Evolutionary conservation across 2,113 vertebrate genomes (phyloP).

Genomic region (Rhagologus leucostigma): DNA sequence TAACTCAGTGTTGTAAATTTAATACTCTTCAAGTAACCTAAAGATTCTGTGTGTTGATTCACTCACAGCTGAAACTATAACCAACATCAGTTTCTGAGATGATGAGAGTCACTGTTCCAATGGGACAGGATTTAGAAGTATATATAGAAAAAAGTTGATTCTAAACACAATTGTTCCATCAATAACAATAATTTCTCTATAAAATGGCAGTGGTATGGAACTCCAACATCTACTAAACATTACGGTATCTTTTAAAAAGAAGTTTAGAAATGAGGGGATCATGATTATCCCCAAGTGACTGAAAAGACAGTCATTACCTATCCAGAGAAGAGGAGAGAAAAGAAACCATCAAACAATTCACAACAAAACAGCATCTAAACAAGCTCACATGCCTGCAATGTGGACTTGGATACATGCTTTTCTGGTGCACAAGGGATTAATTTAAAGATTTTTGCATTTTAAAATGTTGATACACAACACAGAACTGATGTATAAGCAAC

Average conservation of each 20-base stretch:
- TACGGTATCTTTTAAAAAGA: background rate
- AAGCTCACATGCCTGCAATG: background rate
- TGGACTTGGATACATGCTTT: background rate
- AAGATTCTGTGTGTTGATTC: background rate
- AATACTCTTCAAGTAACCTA: slow-evolving; percentile 1
- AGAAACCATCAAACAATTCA: background rate
- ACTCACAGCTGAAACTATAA: slow-evolving; percentile 30
- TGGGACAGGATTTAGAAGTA: background rate
- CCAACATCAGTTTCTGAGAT: background rate
- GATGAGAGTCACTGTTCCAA: background rate
- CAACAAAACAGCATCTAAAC: background rate
- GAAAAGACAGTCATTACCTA: background rate
- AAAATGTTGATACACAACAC: background rate
- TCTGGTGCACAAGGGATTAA: background rate
- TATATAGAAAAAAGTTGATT: background rate
- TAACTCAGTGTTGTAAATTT: slow-evolving; percentile 6
- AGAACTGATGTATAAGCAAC: background rate
- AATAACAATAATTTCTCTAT: background rate
- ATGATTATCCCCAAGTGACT: background rate
- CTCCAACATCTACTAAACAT: background rate
- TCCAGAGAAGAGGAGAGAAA: background rate
- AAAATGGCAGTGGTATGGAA: background rate
- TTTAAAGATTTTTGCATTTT: background rate
- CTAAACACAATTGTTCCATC: background rate
- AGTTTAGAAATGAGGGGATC: background rate